Conservation (phyloP, 2,797 vertebrate genomes). For the Hybognathus amarus region DNA sequence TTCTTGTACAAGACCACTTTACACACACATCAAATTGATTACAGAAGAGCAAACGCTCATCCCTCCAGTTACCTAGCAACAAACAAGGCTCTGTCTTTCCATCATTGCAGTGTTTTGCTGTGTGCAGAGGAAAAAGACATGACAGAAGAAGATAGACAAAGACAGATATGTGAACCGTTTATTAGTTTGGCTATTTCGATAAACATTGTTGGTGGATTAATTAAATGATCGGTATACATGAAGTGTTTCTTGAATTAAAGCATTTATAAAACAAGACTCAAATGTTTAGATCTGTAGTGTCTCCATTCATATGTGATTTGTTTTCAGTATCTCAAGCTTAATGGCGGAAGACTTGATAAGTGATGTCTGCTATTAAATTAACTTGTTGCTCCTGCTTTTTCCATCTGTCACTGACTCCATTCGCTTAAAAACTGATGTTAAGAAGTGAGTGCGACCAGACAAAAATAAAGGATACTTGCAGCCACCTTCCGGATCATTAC, state of each 20-base stretch:
- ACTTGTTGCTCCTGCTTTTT: constrained; percentile 38
- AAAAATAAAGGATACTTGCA: constrained; percentile 9
- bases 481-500: constrained; percentile 13
- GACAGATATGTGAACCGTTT: constrained; percentile 10
- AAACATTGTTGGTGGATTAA: background rate
- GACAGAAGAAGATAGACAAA: constrained; percentile 46
- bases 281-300: background rate
- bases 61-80: constrained; percentile 87
- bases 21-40: constrained; percentile 79
- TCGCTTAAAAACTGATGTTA: constrained; percentile 56
- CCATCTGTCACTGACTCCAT: constrained; percentile 30
- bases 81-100: constrained; percentile 78
- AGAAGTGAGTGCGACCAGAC: constrained; percentile 31
- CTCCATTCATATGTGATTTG: background rate
- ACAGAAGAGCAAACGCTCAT: constrained; percentile 80
- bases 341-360: background rate
- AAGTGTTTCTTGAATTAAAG: background rate
- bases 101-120: constrained; percentile 76
- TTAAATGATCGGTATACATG: background rate
- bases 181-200: background rate
- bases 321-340: background rate
- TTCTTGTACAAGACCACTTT: constrained; percentile 44
- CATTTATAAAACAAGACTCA: background rate
- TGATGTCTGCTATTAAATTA: background rate
- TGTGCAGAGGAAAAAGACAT: constrained; percentile 62